Conservation (phyloP, 2,113 vertebrate species). For the Mungos mungo region DNA sequence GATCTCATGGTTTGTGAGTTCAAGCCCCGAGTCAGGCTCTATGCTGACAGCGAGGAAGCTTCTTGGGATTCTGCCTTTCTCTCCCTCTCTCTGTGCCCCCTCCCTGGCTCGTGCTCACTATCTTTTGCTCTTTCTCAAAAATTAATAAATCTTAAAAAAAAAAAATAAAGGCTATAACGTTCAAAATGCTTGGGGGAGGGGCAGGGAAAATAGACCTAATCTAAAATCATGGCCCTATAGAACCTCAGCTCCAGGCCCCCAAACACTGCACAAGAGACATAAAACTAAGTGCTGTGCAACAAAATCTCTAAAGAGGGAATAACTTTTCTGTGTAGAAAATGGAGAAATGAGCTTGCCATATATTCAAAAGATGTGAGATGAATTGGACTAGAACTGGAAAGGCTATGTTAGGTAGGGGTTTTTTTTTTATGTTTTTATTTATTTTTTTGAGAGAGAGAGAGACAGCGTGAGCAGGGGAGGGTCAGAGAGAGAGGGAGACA, state of each 20-base stretch:
- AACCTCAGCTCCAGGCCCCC: background rate
- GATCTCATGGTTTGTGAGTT: too few species aligned
- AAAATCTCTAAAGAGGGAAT: background rate
- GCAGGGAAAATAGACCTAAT: background rate
- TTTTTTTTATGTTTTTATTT: too few species aligned
- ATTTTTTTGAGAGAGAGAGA: too few species aligned
- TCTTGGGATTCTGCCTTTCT: too few species aligned
- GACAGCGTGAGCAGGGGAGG: too few species aligned
- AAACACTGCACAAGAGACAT: background rate
- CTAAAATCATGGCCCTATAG: background rate
- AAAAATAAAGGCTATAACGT: background rate
- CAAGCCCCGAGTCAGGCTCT: too few species aligned
- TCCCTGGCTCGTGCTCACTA: too few species aligned
- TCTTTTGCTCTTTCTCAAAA: too few species aligned
- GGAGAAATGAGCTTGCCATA: background rate
- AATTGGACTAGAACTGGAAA: background rate
- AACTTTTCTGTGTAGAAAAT: background rate
- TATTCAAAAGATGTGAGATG: background rate
- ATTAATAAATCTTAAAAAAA: too few species aligned
- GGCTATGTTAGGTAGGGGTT: background rate
- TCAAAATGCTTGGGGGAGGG: background rate
- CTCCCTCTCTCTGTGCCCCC: too few species aligned
- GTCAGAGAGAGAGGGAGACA: too few species aligned
- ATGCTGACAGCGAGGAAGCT: too few species aligned
- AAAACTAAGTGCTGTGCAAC: background rate